Conservation (phyloP, 1,140 invertebrate genomes). For the Callitettix versicolor region DNA sequence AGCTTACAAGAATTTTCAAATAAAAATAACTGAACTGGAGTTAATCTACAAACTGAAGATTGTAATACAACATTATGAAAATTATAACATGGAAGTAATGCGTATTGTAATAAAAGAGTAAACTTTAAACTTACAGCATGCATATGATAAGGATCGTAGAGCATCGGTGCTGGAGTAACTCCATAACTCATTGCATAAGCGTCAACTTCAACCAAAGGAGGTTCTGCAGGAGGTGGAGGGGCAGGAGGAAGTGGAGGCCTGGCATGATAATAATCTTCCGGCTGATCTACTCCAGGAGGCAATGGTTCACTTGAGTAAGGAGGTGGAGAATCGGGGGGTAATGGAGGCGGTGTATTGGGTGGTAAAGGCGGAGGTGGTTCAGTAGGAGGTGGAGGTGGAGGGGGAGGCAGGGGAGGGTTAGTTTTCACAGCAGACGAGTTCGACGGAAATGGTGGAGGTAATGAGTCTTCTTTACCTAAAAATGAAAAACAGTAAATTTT, state of each 20-base stretch:
- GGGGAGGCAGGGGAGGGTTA: conserved; percentile 9
- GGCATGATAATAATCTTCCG: conserved; percentile 1
- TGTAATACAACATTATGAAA: no score
- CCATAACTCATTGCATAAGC: conserved; percentile 24
- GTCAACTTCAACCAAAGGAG: conserved; percentile 16
- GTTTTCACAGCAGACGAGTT: no score
- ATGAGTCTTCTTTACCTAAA: no score
- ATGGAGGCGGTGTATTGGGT: conserved; percentile 6
- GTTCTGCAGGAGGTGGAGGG: conserved; percentile 12
- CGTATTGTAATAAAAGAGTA: conserved; percentile 19
- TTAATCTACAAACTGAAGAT: no score
- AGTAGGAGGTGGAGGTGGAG: conserved; percentile 13
- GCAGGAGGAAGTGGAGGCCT: conserved; percentile 12
- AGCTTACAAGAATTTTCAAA: no score
- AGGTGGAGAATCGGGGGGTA: conserved; percentile 8
- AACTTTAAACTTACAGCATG: neutral
- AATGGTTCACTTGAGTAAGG: conserved; percentile 32
- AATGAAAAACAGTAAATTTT: no score
- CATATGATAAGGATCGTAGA: conserved; percentile 7
- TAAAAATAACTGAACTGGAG: no score
- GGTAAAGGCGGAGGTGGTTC: conserved; percentile 11
- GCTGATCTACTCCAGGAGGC: conserved; percentile 39
- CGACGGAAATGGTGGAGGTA: no score
- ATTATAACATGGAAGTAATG: no score
- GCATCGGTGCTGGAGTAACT: neutral